Base-by-base conservation (phyloP, 2,113 vertebrate genomes). In the Melospiza melodia region DNA sequence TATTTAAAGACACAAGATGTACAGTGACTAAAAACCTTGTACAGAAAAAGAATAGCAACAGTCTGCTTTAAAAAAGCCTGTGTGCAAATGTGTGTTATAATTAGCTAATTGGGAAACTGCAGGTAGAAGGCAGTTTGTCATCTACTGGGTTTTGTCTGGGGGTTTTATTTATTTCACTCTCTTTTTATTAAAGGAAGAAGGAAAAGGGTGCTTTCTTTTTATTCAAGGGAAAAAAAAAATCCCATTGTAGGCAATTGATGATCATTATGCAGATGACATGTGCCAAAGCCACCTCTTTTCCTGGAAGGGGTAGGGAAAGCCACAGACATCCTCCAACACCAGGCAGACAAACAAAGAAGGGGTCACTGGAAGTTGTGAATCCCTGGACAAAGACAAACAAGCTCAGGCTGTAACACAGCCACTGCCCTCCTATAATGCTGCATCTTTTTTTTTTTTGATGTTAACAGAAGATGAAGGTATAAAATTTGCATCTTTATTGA, bases 1-100 rank as follows among this genome's bases (percentile, higher is more conserved):
- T 98, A 99, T 98, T 99, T 98, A 98, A 98, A 98, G 97, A 98
- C 98, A 98, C 97, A 98, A 97, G 98, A 98, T 98, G 97, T 98
- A 98, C 97, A 97, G 97, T 97, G 97, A 98, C 97, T 98, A 97
- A 98, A 98, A 98, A 97, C 97, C 92, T 90, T 97, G 96, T 98
- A 97, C 94, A 95, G 73, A 93, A 95, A 95, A 97, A 96, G 97
- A 98, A 98, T 61, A 94, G 97, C 89, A 96, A 95, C 95, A 96
- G 97, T 94, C 95, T 95, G 92, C 96, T 95, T 97, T 95, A 95
- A 94, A 92, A 95, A 87, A 66, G n/a, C 86, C 93, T 86, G 62
- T 20, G 79, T 89, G 94, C 89, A 98, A 97, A 98, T 97, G 84
- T 94, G 94, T 89, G 92, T 97, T 94, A 91, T 96, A 97, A 98